Base-by-base conservation (phyloP, 2,888 invertebrate genomes). In the Protonemura montana region DNA sequence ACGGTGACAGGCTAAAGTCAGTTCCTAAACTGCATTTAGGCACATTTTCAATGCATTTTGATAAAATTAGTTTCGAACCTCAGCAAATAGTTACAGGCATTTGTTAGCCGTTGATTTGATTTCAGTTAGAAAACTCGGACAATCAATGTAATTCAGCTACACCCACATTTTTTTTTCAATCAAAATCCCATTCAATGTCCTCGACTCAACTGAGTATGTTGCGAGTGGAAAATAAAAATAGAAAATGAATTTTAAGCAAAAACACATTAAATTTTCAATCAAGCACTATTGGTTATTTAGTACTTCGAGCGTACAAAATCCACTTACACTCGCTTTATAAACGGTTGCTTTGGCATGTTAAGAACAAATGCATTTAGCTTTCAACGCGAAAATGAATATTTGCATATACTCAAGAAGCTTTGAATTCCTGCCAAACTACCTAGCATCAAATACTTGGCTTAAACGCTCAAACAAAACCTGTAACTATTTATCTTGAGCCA, bases 101-200 rank as follows among this genome's bases (percentile, higher is more conserved):
- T 59, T 59, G 13, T 10, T 59, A 10, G 7, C 1, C 10, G 13
- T 59, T 10, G 13, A 10, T 16, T 10, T 59, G 7, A 21, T 16
- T 59, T 21, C 16, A 59, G 59, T 59, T 59, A 81, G n/a, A 30
- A 81, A 28, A 16, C 28, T 81, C 30, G 28, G 13, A 81, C 81
- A 81, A 81, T 29, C 81, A 27, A 0, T 81, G 26, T n/a, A 81
- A 29, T 81, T 81, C 28, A 28, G 81, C 30, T 29, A 30, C n/a
- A 16, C 28, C 27, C 78, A 78, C 59, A 59, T 59, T 16, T 59
- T 59, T 35, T 59, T 59, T 59, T 10, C 59, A 59, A 59, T 59
- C 59, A 21, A 10, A 21, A 2, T 21, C 16, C 59, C 13, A 21
- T 59, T 59, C 59, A 59, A 3, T 10, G 59, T 21, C 59, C 6